Percentiles rank a stretch among this genome's conserved stretches.
These are phyloP conservation scores for Amazona vittata DNA, from an alignment of 2,113 vertebrate species.

Conservation along the genomic window DNA sequence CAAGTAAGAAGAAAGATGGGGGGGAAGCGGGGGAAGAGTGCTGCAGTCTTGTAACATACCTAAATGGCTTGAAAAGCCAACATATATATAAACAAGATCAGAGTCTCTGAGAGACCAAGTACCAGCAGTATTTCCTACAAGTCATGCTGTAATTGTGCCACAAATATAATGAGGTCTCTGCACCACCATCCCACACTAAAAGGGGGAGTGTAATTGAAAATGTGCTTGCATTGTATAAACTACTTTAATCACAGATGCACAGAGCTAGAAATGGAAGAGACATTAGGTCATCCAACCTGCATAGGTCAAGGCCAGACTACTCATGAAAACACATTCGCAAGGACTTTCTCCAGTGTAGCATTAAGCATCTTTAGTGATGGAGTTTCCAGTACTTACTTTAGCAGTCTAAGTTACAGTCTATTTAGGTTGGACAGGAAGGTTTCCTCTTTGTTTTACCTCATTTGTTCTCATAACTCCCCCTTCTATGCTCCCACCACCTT, in stretches of 20 bases:
- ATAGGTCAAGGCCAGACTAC: not conserved
- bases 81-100: not conserved
- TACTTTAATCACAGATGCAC: conserved; percentile 54
- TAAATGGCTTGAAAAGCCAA: not conserved
- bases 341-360: not conserved
- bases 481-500: not conserved
- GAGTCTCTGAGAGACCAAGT: not conserved
- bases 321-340: not conserved
- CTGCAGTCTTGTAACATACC: not conserved
- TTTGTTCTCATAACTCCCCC: conserved; percentile 5
- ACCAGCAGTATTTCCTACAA: conserved; percentile 45
- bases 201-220: conserved; percentile 58
- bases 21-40: not conserved
- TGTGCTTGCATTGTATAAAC: conserved; percentile 44
- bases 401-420: not conserved
- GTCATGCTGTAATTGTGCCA: conserved; percentile 40
- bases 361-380: not conserved
- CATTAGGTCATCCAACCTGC: conserved; percentile 36
- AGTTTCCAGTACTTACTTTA: conserved; percentile 12
- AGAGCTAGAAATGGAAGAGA: conserved; percentile 53
- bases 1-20: not conserved
- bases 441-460: conserved; percentile 5
- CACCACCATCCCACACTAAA: conserved; percentile 35
- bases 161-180: conserved; percentile 58
- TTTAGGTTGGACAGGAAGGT: conserved; percentile 1